Base-by-base conservation (phyloP, 2,113 vertebrate species). In the Orycteropus afer region DNA sequence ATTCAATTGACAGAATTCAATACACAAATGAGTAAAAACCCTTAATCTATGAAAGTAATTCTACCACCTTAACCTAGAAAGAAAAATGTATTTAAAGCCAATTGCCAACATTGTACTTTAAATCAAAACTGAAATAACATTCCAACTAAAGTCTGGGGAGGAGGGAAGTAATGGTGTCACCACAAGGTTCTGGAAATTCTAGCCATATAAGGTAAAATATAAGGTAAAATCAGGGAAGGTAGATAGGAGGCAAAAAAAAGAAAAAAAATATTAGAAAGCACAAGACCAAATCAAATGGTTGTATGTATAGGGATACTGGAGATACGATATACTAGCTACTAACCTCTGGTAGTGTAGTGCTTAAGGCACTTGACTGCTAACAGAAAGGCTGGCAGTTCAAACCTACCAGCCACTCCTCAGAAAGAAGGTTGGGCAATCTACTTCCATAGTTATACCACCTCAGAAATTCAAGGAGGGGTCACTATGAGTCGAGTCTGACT, bases 71-170 rank as follows among this genome's bases (percentile, higher is more conserved):
- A 95, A 55, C 61, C 25, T 69, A 5, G 40, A 55, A 83, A 61
- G 45, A 85, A 89, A 65, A 88, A 27, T 51, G 17, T 37, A 91
- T 61, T n/a, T 91, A 32, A 94, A 83, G 86, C 78, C 32, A 65
- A 73, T 23, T 63, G 34, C n/a, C 12, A 42, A n/a, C 1, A 22
- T 5, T 91, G 1, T 22, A 79, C 17, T 89, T 4, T 91, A 81
- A 77, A 40, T 29, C n/a, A 93, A 93, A 94, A 55, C n/a, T 37
- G 18, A 20, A 71, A 25, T 29, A 40, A 1, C 15, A n/a, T 74
- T 59, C 23, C 23, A 81, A 29, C 10, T 61, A 86, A 91, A 90
- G 89, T 37, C 13, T 25, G n/a, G n/a, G n/a, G n/a, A n/a, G 20
- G 67, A 73, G 37, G 37, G 69, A 92, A 90, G 45, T 34, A 71